These are phyloP conservation scores for Andrena camellia DNA, from an alignment of 2,888 invertebrate genomes.

Conservation along the genomic window DNA sequence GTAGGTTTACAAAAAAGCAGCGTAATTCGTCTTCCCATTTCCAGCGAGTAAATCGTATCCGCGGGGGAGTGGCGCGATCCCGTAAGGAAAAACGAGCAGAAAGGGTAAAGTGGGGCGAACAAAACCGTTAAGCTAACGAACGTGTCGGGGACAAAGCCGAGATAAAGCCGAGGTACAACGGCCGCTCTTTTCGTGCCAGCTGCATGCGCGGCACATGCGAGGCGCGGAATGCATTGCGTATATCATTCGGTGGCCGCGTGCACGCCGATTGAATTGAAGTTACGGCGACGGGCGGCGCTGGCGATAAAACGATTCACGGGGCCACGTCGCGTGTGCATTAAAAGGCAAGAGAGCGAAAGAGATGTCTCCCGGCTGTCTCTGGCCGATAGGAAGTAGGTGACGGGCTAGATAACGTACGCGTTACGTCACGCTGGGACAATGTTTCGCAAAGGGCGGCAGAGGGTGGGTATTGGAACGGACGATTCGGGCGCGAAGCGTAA, in stretches of 20 bases:
- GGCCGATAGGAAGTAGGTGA: constrained; percentile 29
- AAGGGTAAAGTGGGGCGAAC: constrained; percentile 48
- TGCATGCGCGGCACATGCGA: constrained; percentile 46
- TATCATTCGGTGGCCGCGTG: constrained; percentile 60
- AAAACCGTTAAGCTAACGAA: constrained; percentile 68
- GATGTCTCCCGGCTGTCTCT: constrained; percentile 17
- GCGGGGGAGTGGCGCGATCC: constrained; percentile 4
- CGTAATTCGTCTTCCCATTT: constrained; percentile 61
- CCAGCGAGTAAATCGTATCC: constrained; percentile 57
- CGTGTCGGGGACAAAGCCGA: constrained; percentile 64
- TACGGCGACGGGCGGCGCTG: constrained; percentile 38
- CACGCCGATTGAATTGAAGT: constrained; percentile 69
- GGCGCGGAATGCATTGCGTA: constrained; percentile 58
- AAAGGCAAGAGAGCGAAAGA: constrained; percentile 37
- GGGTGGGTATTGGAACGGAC: constrained; percentile 7
- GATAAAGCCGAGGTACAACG: constrained; percentile 57
- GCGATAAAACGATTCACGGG: constrained; percentile 69
- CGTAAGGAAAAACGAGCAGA: constrained; percentile 45
- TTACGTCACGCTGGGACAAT: constrained; percentile 18
- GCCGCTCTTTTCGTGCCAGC: constrained; percentile 55
- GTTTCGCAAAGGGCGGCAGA: neutral
- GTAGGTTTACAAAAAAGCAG: constrained; percentile 31
- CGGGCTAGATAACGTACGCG: constrained; percentile 15
- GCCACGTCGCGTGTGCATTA: constrained; percentile 44
- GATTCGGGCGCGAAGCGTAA: neutral